A percentile compares a stretch with the other conserved stretches of the same genome.
These are phyloP conservation scores for Ditula angustiorana DNA, from an alignment of 2,888 invertebrate species.

Conservation along the genomic window DNA sequence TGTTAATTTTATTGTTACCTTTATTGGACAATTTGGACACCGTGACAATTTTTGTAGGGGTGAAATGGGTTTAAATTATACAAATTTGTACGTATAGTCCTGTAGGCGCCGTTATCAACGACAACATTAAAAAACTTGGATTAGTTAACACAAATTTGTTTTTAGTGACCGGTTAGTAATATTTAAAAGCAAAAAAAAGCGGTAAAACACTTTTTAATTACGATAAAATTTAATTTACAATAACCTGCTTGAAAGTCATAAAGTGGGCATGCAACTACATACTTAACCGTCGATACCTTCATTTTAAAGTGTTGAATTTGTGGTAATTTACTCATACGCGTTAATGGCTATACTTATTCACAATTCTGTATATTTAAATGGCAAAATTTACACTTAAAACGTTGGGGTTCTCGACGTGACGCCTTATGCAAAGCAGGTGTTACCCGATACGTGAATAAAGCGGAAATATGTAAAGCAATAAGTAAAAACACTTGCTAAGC, in stretches of 20 bases:
- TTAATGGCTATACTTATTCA: conserved; percentile 71
- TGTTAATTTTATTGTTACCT: conserved; percentile 82
- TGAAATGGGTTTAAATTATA: conserved; percentile 61
- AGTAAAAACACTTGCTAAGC: conserved; percentile 47
- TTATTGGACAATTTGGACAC: conserved; percentile 76
- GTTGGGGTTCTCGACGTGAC: conserved; percentile 78
- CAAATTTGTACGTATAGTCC: conserved; percentile 29
- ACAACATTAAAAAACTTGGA: conserved; percentile 7
- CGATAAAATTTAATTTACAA: neutral
- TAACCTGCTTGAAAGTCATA: neutral
- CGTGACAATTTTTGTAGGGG: conserved; percentile 73
- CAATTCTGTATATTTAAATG: conserved; percentile 78
- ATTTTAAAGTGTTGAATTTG: conserved; percentile 15
- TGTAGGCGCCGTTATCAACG: conserved; percentile 6
- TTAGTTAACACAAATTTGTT: neutral
- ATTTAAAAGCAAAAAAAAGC: neutral
- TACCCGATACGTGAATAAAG: conserved; percentile 78
- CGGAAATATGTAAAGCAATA: conserved; percentile 58
- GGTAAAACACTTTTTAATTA: neutral
- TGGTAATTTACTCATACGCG: conserved; percentile 55
- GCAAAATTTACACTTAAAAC: conserved; percentile 81
- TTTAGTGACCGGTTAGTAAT: neutral
- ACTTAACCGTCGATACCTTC: neutral
- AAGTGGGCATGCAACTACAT: neutral
- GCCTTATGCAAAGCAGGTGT: conserved; percentile 85